A percentile compares a stretch with the other conserved stretches of the same genome.
Conservation (phyloP, 1,140 invertebrate species). For the Achroia grisella region DNA sequence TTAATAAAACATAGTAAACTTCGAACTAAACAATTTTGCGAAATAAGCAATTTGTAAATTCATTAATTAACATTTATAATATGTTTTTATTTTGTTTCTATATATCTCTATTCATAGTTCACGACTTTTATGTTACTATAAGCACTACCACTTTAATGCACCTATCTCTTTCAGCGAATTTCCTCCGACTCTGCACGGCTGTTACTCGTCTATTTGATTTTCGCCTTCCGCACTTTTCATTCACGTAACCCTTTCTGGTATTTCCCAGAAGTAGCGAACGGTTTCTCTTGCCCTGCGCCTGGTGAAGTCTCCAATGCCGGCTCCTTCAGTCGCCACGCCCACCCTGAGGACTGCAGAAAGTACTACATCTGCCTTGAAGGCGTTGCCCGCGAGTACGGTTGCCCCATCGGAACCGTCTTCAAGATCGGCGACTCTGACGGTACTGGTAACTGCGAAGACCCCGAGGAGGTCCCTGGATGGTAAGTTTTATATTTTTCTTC, state of each 20-base stretch:
- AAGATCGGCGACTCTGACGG: slow-evolving; percentile 93
- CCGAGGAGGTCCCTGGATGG: slow-evolving; percentile 95
- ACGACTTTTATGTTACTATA: neutral
- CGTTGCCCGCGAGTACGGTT: slow-evolving; percentile 93
- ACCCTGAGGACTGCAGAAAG: slow-evolving; percentile 95
- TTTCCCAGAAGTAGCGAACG: slow-evolving; percentile 88
- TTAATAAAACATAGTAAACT: too few species aligned
- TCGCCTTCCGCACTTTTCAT: slow-evolving; percentile 26
- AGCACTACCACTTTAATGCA: neutral
- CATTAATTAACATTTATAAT: too few species aligned
- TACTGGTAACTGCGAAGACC: slow-evolving; percentile 93
- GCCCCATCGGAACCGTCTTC: slow-evolving; percentile 96
- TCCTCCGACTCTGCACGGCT: slow-evolving; percentile 15
- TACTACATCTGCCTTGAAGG: slow-evolving; percentile 96
- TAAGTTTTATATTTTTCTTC: slow-evolving; percentile 73
- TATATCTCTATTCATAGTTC: too few species aligned
- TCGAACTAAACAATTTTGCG: too few species aligned
- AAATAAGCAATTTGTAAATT: too few species aligned
- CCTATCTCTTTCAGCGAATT: slow-evolving; percentile 14
- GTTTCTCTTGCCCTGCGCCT: slow-evolving; percentile 90
- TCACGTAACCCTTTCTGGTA: slow-evolving; percentile 36
- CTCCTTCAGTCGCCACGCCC: slow-evolving; percentile 94
- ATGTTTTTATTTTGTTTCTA: neutral
- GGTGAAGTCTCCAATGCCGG: slow-evolving; percentile 87
- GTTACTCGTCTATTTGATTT: slow-evolving; percentile 24